Evolutionary conservation across 2,113 vertebrate species (phyloP).

Genomic region (Eudyptes chrysolophus): DNA sequence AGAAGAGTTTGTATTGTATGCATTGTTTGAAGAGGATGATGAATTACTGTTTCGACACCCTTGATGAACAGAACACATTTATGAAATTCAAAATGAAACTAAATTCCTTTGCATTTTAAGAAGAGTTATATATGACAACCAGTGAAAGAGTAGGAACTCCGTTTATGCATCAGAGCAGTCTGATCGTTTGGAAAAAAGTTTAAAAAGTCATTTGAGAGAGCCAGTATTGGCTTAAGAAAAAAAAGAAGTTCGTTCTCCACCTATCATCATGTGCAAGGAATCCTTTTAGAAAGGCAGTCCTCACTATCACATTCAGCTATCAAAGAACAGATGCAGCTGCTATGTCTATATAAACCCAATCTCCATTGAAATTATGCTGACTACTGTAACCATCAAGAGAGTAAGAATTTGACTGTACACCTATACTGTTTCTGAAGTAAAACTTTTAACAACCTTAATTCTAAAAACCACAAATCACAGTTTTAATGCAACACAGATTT

Average conservation of each 20-base stretch:
- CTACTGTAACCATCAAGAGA: background rate
- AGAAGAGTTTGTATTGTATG: constrained; percentile 91
- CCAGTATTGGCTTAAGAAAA: background rate
- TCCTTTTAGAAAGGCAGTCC: background rate
- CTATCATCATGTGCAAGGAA: background rate
- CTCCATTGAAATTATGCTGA: background rate
- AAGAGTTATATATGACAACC: constrained; percentile 35
- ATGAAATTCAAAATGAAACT: constrained; percentile 71
- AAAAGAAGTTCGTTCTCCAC: background rate
- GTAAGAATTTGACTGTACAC: background rate
- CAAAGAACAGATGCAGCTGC: background rate
- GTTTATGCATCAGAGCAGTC: background rate
- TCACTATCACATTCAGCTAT: background rate
- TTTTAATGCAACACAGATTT: background rate
- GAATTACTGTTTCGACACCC: constrained; percentile 94
- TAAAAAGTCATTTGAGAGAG: background rate
- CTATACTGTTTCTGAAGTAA: background rate
- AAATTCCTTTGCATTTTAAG: constrained; percentile 58
- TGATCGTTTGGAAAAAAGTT: background rate
- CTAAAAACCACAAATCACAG: background rate
- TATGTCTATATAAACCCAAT: background rate
- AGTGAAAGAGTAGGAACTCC: constrained; percentile 18
- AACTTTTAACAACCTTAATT: background rate
- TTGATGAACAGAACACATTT: constrained; percentile 75
- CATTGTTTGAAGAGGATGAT: constrained; percentile 86